phyloP scores from a whole-genome alignment of 2,113 vertebrate genomes.

The Chloropsis hardwickii region DNA sequence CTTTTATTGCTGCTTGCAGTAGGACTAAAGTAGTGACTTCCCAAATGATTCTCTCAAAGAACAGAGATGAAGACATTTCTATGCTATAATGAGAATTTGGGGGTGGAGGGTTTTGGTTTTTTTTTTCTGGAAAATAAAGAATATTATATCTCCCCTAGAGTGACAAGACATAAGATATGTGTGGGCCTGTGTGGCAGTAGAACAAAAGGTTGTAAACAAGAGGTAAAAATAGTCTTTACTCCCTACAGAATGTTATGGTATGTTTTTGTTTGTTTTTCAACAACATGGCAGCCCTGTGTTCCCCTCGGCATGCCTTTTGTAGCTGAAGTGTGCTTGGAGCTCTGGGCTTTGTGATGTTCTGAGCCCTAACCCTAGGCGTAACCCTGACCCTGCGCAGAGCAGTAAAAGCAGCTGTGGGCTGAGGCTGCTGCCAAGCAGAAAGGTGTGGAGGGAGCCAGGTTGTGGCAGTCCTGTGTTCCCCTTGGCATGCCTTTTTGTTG shows the following conservation, averaged over 20 bases:
- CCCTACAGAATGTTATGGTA: background rate
- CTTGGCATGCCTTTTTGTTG: no score
- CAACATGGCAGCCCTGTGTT: no score
- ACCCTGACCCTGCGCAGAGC: background rate
- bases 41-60: background rate
- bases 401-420: background rate
- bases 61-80: background rate
- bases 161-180: background rate
- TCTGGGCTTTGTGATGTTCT: background rate
- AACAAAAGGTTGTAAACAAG: background rate
- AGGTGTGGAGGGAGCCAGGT: background rate
- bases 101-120: background rate
- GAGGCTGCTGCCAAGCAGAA: background rate
- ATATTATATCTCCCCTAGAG: background rate
- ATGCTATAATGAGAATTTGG: background rate
- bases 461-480: background rate
- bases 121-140: background rate
- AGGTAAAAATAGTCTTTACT: background rate
- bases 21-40: background rate
- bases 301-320: accelerated
- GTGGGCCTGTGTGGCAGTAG: background rate
- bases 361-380: background rate
- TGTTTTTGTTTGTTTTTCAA: background rate
- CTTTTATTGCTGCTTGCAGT: background rate
- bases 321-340: background rate